Percentiles rank a stretch among this genome's conserved stretches.
phyloP scores from a whole-genome alignment of 1,140 invertebrate genomes.

The Procambarus virginalis region DNA sequence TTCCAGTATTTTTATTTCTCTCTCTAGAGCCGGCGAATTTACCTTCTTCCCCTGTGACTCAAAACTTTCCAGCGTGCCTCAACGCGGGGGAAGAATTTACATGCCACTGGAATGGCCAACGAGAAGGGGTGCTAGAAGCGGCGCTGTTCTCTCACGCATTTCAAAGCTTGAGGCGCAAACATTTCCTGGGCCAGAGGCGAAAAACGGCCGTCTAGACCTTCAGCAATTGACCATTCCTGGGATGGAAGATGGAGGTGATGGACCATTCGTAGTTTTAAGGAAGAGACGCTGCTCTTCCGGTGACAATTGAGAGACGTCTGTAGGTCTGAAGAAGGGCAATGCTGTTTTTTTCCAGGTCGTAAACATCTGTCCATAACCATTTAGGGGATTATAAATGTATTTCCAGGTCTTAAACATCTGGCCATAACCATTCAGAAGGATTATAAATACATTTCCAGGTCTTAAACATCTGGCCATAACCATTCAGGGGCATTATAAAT shows the following conservation, averaged over 20 bases:
- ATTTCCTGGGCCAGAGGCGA: neutral
- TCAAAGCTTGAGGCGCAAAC: constrained; percentile 1
- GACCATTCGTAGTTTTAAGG: neutral
- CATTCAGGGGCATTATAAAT: too few species aligned
- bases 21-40: neutral
- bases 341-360: too few species aligned
- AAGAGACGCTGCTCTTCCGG: neutral
- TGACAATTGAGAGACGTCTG: too few species aligned
- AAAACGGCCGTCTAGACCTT: neutral
- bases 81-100: constrained; percentile 12
- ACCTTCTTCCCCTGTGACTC: constrained; percentile 11
- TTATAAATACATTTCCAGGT: too few species aligned
- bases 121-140: neutral
- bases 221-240: neutral
- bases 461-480: too few species aligned
- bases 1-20: constrained; percentile 2
- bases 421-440: too few species aligned
- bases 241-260: neutral
- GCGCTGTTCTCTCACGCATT: neutral
- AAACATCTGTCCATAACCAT: too few species aligned
- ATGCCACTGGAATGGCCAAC: constrained; percentile 11
- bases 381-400: too few species aligned
- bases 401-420: too few species aligned
- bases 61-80: constrained; percentile 14
- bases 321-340: too few species aligned